phyloP scores from a whole-genome alignment of 2,113 vertebrate species.

The Pterocles orientalis region DNA sequence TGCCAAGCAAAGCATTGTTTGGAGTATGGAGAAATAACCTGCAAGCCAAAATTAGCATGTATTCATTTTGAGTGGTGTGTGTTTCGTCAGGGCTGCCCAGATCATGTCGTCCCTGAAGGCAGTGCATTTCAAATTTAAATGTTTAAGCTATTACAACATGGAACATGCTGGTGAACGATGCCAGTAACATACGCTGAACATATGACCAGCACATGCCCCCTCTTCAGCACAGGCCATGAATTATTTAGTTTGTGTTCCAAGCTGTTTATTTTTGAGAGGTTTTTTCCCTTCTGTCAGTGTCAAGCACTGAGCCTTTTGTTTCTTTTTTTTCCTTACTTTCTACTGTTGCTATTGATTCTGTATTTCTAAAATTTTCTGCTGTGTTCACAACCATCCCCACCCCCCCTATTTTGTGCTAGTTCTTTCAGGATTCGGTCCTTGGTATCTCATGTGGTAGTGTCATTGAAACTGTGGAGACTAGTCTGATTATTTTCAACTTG shows the following conservation, averaged over 20 bases:
- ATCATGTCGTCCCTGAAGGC: conserved; percentile 61
- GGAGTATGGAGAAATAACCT: conserved; percentile 49
- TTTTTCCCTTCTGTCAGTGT: not conserved
- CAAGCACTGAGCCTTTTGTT: conserved; percentile 24
- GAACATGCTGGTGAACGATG: conserved; percentile 34
- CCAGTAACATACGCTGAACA: conserved; percentile 50
- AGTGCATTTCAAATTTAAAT: conserved; percentile 21
- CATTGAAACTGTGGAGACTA: not conserved
- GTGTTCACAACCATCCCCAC: not conserved
- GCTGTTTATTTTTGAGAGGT: conserved; percentile 12
- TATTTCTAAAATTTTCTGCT: conserved; percentile 4
- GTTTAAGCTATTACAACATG: conserved; percentile 48
- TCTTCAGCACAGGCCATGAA: not conserved
- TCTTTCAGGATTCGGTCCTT: not conserved
- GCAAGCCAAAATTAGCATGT: conserved; percentile 49
- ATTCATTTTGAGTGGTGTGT: conserved; percentile 15
- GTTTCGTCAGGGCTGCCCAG: conserved; percentile 56
- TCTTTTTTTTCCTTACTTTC: not conserved
- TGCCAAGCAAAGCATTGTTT: conserved; percentile 63
- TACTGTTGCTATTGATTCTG: not conserved
- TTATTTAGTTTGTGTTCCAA: conserved; percentile 44
- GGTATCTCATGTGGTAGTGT: not conserved
- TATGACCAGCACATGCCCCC: conserved; percentile 57
- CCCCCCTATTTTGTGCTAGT: not conserved
- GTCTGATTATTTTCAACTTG: not conserved